These are phyloP conservation scores for Phrynocephalus versicolor DNA, from an alignment of 2,113 vertebrate genomes.

Conservation along the genomic window DNA sequence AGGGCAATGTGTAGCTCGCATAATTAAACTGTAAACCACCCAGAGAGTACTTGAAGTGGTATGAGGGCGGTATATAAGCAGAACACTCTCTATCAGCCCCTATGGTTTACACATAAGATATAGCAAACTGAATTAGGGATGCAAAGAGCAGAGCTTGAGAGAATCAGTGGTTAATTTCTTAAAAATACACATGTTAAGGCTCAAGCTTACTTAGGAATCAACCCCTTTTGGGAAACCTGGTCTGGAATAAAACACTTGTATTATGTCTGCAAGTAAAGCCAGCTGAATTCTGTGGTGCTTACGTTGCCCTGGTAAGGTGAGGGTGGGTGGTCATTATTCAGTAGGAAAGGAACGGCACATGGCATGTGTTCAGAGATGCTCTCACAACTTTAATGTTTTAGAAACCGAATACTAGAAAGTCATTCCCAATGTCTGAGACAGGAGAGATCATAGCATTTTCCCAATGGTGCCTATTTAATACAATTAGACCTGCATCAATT, in stretches of 20 bases:
- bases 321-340: not conserved
- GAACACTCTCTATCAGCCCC: too few species aligned
- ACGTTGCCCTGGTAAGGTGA: not conserved
- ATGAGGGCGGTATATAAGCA: too few species aligned
- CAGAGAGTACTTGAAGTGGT: too few species aligned
- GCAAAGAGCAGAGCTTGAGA: not conserved
- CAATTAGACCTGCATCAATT: too few species aligned
- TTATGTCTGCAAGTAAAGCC: not conserved
- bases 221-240: not conserved
- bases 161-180: not conserved
- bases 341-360: not conserved
- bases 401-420: not conserved
- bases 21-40: too few species aligned
- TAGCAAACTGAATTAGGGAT: not conserved
- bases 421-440: not conserved
- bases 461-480: not conserved
- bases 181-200: not conserved
- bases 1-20: too few species aligned
- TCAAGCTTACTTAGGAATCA: not conserved
- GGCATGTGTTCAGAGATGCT: too few species aligned
- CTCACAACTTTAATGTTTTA: not conserved
- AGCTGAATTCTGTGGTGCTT: not conserved
- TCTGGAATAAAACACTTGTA: not conserved
- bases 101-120: not conserved
- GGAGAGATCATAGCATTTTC: not conserved